Evolutionary conservation across 2,888 invertebrate species (phyloP).

Genomic region (Andrena chrysosceles): DNA sequence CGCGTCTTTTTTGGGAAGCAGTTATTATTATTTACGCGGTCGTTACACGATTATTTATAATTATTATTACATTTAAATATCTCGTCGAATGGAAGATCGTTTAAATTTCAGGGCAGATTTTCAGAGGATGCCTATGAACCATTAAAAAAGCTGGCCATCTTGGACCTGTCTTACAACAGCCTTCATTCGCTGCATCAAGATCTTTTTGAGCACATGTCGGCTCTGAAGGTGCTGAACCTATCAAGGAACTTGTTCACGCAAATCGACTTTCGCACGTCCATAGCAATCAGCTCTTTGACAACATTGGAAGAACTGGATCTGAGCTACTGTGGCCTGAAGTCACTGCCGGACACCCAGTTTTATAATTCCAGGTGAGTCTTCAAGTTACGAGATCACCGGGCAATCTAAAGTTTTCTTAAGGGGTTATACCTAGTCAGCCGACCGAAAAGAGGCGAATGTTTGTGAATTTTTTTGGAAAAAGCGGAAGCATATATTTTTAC

Average conservation of each 20-base stretch:
- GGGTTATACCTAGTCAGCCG: too few species aligned
- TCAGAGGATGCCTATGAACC: constrained; percentile 87
- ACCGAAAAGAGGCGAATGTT: too few species aligned
- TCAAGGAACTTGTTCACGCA: constrained; percentile 91
- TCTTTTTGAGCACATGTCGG: constrained; percentile 91
- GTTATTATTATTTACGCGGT: background rate
- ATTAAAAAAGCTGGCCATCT: constrained; percentile 86
- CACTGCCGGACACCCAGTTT: constrained; percentile 89
- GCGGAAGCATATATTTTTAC: too few species aligned
- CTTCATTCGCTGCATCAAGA: constrained; percentile 90
- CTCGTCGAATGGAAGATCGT: background rate
- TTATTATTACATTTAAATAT: background rate
- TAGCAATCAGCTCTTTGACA: constrained; percentile 89
- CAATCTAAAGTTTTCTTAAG: background rate
- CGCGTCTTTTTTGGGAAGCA: too few species aligned
- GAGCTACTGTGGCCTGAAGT: constrained; percentile 88
- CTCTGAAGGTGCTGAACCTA: constrained; percentile 89
- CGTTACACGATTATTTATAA: too few species aligned
- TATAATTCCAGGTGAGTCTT: constrained; percentile 86
- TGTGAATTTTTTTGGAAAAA: too few species aligned
- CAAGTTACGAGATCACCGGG: background rate
- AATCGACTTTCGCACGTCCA: constrained; percentile 87
- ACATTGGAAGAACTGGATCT: constrained; percentile 90
- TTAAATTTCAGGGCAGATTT: constrained; percentile 86
- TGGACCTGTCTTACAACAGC: constrained; percentile 90